Conservation (phyloP, 2,113 vertebrate genomes). For the Albula glossodonta region DNA sequence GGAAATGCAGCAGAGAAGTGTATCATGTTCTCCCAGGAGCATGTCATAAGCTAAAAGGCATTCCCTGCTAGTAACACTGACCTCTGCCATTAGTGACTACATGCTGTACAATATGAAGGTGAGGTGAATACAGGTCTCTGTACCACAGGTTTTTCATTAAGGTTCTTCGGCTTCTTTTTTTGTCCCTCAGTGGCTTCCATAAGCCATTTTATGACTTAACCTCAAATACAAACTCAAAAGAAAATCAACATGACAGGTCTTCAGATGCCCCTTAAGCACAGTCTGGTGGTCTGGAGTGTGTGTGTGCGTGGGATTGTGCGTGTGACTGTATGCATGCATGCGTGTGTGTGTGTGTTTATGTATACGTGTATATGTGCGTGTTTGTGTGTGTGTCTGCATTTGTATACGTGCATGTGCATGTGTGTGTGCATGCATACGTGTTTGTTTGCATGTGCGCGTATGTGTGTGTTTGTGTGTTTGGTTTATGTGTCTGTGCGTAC, state of each 20-base stretch:
- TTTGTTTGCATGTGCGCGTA: background rate
- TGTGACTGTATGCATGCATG: background rate
- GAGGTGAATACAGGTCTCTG: background rate
- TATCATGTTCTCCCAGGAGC: background rate
- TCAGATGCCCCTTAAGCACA: too few species aligned
- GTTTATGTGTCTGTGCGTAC: too few species aligned
- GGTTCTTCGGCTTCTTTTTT: background rate
- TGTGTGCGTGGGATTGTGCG: background rate
- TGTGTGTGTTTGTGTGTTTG: conserved; percentile 7
- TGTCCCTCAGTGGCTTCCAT: background rate
- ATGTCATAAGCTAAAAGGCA: background rate
- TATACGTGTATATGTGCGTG: background rate
- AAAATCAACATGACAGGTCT: too few species aligned
- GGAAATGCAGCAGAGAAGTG: background rate
- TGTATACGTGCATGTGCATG: conserved; percentile 1
- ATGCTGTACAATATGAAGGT: background rate
- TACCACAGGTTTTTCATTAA: background rate
- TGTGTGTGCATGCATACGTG: background rate
- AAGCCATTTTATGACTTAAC: background rate
- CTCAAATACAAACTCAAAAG: too few species aligned
- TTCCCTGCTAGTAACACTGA: background rate
- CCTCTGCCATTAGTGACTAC: background rate
- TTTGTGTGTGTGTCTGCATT: background rate
- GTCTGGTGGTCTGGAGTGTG: background rate
- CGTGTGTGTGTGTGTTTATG: background rate